Conservation (phyloP, 2,113 vertebrate species). For the Leptodactylus fuscus region DNA sequence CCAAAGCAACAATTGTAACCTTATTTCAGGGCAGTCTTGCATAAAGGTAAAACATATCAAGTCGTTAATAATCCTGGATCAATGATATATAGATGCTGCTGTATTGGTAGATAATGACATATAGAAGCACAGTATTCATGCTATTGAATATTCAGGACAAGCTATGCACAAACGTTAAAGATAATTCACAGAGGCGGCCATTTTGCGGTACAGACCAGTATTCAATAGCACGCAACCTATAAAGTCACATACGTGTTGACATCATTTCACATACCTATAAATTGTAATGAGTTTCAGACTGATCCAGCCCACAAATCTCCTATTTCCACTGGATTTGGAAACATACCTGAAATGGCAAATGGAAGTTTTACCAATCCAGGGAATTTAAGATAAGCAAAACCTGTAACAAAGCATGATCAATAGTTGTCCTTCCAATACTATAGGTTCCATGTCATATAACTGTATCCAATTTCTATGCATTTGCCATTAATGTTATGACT, state of each 20-base stretch:
- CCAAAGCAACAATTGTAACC: background rate
- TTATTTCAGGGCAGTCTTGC: background rate
- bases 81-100: too few relatives aligned
- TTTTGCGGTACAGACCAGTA: background rate
- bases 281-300: too few relatives aligned
- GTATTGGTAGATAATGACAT: background rate
- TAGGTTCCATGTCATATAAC: background rate
- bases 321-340: background rate
- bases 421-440: background rate
- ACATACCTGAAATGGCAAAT: background rate
- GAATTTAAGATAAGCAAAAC: background rate
- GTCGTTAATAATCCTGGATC: too few relatives aligned
- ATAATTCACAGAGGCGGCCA: background rate
- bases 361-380: background rate
- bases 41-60: background rate
- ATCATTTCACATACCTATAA: too few relatives aligned
- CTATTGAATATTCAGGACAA: background rate
- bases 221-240: background rate
- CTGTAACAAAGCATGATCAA: background rate
- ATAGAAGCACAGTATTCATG: background rate
- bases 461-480: background rate
- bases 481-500: background rate
- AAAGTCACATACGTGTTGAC: too few relatives aligned
- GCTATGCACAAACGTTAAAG: constrained; percentile 1
- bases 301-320: background rate